These are phyloP conservation scores for Dendrolimus kikuchii DNA, from an alignment of 1,140 invertebrate species.

Conservation along the genomic window DNA sequence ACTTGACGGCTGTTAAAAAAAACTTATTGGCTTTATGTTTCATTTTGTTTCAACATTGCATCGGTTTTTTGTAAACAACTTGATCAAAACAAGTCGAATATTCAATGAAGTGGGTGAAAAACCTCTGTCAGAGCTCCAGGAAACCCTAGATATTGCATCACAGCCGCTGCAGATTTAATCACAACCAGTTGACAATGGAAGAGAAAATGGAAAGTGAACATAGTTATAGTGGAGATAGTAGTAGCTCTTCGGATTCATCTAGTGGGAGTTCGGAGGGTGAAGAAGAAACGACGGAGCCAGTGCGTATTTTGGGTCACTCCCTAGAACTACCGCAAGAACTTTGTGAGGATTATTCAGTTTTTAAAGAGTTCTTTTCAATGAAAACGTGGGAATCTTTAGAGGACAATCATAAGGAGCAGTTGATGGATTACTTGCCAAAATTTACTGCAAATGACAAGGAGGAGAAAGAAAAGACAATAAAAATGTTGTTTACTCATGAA, in stretches of 20 bases:
- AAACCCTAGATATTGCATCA: conserved; percentile 24
- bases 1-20: conserved; percentile 63
- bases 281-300: conserved; percentile 71
- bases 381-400: conserved; percentile 78
- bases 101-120: conserved; percentile 46
- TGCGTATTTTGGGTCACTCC: conserved; percentile 64
- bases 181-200: conserved; percentile 29
- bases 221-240: conserved; percentile 57
- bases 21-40: conserved; percentile 52
- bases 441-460: conserved; percentile 79
- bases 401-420: conserved; percentile 74
- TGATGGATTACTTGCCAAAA: conserved; percentile 77
- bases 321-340: conserved; percentile 75
- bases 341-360: conserved; percentile 76
- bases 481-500: conserved; percentile 78
- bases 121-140: conserved; percentile 19
- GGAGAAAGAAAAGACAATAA: conserved; percentile 78
- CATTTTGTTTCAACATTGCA: conserved; percentile 41
- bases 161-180: conserved; percentile 13
- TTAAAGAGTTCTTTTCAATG: conserved; percentile 77
- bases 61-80: conserved; percentile 61
- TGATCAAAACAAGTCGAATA: conserved; percentile 54
- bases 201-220: conserved; percentile 63
- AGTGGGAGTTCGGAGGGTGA: conserved; percentile 64
- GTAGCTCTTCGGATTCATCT: conserved; percentile 53